Evolutionary conservation across 2,797 vertebrate species (phyloP), one percentile per base, ranked within the genome.

Genomic region (Falco columbarius): DNA sequence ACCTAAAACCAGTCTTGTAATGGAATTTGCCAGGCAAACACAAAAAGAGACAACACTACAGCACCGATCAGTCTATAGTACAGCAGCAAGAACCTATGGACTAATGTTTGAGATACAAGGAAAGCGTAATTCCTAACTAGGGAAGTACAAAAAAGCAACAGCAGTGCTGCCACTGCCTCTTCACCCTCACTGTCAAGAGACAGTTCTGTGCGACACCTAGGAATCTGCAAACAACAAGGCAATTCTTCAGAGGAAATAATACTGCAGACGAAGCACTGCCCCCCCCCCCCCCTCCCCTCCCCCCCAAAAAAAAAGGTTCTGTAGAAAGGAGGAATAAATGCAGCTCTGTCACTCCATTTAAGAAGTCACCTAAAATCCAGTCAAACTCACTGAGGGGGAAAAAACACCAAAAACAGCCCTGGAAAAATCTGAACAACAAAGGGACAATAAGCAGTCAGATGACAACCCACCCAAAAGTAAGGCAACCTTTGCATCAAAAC

Each of bases 101-200:
- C 27, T 44, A 36, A 4, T 17, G 29, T 26, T 19, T 49, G 27
- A 32, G 42, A 49, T 30, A 54, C 14, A 32, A 44, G 0, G 0
- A 54, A 70, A 84, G 52, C 73, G 34, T 32, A 46, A n/a, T 32
- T 62, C 65, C 65, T 42, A 70, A 52, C 27, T 10, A 27, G 59
- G 40, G 27, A 79, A 68, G 49, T 4, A 30, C 1, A 2, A 24
- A 86, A 82, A 86, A 51, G 13, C 38, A 80, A 44, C 36, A 44
- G 51, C 47, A 65, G 63, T 14, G 51, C 67, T 52, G 59, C 54
- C 49, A 12, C 54, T 32, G 40, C 46, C 72, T 44, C 72, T 83
- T 51, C 81, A 80, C 4, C 36, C 30, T 61, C 51, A 32, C 17
- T 23, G 29, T 52, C 49, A 83, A 6, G 23, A 56, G 42, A n/a